These are phyloP conservation scores for Drosophila rhopaloa DNA, from an alignment of 1,140 invertebrate genomes.

Conservation along the genomic window DNA sequence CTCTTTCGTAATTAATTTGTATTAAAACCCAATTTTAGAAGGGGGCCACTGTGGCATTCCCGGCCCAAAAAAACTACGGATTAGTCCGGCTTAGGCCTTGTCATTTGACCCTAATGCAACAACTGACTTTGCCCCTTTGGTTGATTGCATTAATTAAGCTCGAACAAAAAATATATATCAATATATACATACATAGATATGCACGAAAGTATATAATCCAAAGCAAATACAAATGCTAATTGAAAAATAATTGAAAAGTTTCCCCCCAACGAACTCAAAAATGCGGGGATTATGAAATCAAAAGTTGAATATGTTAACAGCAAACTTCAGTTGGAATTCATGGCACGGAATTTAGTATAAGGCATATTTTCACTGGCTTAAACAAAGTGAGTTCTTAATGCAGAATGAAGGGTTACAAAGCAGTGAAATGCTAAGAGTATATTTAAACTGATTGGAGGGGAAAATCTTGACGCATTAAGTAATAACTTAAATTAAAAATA, in stretches of 20 bases:
- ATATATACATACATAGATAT: slow-evolving; percentile 15
- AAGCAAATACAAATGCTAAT: slow-evolving; percentile 37
- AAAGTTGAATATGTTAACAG: slow-evolving; percentile 4
- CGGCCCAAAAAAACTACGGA: slow-evolving; percentile 7
- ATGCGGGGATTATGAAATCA: neutral
- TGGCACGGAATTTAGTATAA: too few species aligned
- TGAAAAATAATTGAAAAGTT: slow-evolving; percentile 29
- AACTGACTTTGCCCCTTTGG: slow-evolving; percentile 51
- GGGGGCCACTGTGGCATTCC: neutral
- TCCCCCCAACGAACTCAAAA: neutral
- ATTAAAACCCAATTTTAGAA: slow-evolving; percentile 52
- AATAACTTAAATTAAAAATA: neutral
- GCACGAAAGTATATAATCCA: slow-evolving; percentile 43
- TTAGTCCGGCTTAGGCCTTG: slow-evolving; percentile 48
- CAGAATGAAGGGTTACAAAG: too few species aligned
- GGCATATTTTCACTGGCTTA: neutral
- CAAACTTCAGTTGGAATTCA: neutral
- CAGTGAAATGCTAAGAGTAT: too few species aligned
- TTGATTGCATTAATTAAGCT: slow-evolving; percentile 45
- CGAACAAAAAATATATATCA: slow-evolving; percentile 2
- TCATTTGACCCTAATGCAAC: slow-evolving; percentile 49
- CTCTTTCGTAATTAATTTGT: slow-evolving; percentile 55
- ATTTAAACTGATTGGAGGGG: too few species aligned
- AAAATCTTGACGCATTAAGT: neutral
- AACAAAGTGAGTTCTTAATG: neutral